Conservation (phyloP, 2,113 vertebrate genomes). For the Phrynosoma blainvillii region DNA sequence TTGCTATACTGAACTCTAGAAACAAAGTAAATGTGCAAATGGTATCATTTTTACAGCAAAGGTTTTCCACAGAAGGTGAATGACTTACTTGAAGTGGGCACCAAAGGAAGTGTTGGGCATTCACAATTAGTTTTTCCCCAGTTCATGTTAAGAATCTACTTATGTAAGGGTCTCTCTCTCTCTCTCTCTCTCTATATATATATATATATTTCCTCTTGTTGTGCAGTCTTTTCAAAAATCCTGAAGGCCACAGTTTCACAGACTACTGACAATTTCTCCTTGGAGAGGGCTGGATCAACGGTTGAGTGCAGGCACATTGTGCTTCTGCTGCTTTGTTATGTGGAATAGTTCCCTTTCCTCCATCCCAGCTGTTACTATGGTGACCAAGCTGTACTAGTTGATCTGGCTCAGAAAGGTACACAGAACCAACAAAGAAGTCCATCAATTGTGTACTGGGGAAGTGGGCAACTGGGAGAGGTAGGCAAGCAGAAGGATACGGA, state of each 20-base stretch:
- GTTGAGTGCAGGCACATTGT: slow-evolving; percentile 17
- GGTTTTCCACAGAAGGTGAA: neutral
- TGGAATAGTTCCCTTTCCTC: slow-evolving; percentile 51
- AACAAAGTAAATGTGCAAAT: slow-evolving; percentile 3
- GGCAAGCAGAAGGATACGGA: neutral
- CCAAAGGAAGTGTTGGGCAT: neutral
- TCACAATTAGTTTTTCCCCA: slow-evolving; percentile 7
- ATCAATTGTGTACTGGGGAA: neutral
- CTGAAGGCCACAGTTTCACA: slow-evolving; percentile 44
- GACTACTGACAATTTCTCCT: slow-evolving; percentile 41
- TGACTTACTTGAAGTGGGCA: neutral
- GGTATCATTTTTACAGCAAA: slow-evolving; percentile 14
- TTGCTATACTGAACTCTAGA: slow-evolving; percentile 3
- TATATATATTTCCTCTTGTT: slow-evolving; percentile 29
- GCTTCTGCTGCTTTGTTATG: slow-evolving; percentile 38
- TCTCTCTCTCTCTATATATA: slow-evolving; percentile 1
- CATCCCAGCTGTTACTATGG: slow-evolving; percentile 40
- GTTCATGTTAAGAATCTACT: slow-evolving; percentile 18
- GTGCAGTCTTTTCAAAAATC: slow-evolving; percentile 41
- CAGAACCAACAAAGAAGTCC: slow-evolving; percentile 23
- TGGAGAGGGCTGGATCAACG: slow-evolving; percentile 29
- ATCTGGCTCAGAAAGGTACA: slow-evolving; percentile 34
- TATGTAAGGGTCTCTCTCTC: neutral
- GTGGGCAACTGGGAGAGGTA: neutral
- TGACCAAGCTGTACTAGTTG: slow-evolving; percentile 20